Evolutionary conservation across 2,113 vertebrate genomes (phyloP), one percentile per base, ranked within the genome.

Genomic region (Pelobates fuscus): DNA sequence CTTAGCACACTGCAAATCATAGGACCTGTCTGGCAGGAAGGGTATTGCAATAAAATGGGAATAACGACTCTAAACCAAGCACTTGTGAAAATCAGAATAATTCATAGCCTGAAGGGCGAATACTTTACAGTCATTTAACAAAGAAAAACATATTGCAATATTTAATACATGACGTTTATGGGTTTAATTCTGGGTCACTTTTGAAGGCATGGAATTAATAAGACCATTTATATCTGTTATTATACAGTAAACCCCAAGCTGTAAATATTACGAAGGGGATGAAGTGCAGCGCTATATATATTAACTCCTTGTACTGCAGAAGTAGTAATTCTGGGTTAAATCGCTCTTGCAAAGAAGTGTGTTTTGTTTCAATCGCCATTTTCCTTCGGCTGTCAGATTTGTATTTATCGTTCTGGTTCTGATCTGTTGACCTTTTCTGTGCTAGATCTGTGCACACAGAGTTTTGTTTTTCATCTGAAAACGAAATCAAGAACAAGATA

Each of bases 101-200:
- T 49, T 54, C 27, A 32, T 11, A 4, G 49, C 66, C 66, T 30
- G 25, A 30, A 20, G 66, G 46, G 29, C 2, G 21, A 68, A 68
- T 54, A 54, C n/a, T 8, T 54, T 30, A 23, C 7, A 46, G n/a
- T 30, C 26, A 55, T 55, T 68, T 30, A 52, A 30, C 65, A 29
- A 52, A 67, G 46, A 4, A 54, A 67, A 52, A 54, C 46, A 68
- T 68, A 52, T n/a, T 55, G 46, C 8, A 54, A 55, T 68, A 54
- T 68, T 68, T 68, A n/a, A 52, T 68, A 18, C 18, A 21, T 27
- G 26, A 54, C 24, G 18, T 68, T 67, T 52, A 67, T 52, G 25
- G 43, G 7, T 27, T 49, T 54, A 54, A 55, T 68, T 68, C 27
- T 18, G 26, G 66, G 46, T 54, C 26, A 55, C 8, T 26, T 67